Percentiles rank a stretch among this genome's conserved stretches.
Conservation (phyloP, 1,140 invertebrate species). For the Hylyphantes graminicola region DNA sequence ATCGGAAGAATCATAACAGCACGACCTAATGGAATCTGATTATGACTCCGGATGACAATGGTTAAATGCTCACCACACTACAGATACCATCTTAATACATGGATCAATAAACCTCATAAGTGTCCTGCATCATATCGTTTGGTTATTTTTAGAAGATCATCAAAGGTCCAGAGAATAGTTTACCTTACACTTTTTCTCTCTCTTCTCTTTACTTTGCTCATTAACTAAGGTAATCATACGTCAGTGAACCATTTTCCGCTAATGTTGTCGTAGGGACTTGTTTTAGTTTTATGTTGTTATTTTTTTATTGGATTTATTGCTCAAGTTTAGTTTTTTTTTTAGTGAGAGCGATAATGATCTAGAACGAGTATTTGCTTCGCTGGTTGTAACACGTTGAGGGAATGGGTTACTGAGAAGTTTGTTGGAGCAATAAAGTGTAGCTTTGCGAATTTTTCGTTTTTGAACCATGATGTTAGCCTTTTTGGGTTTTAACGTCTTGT, state of each 20-base stretch:
- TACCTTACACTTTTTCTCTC: conserved; percentile 32
- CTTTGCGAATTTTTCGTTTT: too few relatives aligned
- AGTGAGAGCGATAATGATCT: too few relatives aligned
- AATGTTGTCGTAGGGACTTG: conserved; percentile 30
- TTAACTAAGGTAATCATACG: conserved; percentile 17
- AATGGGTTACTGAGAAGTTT: too few relatives aligned
- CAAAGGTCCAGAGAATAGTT: conserved; percentile 24
- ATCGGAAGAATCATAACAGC: conserved; percentile 41
- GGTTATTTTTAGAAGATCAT: conserved; percentile 50
- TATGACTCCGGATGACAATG: conserved; percentile 44
- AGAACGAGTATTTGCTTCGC: not conserved
- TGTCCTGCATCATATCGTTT: conserved; percentile 6
- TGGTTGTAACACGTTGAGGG: not conserved
- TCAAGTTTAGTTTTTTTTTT: too few relatives aligned
- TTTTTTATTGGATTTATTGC: not conserved
- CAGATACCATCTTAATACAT: conserved; percentile 28
- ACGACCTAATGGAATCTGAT: conserved; percentile 47
- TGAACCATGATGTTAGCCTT: too few relatives aligned
- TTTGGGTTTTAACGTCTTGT: too few relatives aligned
- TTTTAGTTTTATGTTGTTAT: not conserved
- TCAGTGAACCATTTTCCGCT: conserved; percentile 35
- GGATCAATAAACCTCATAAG: conserved; percentile 11
- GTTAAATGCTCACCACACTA: conserved; percentile 33
- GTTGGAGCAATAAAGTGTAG: too few relatives aligned
- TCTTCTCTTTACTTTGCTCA: not conserved